Evolutionary conservation across 2,113 vertebrate genomes (phyloP).

Genomic region (Leptocoma aspasia): DNA sequence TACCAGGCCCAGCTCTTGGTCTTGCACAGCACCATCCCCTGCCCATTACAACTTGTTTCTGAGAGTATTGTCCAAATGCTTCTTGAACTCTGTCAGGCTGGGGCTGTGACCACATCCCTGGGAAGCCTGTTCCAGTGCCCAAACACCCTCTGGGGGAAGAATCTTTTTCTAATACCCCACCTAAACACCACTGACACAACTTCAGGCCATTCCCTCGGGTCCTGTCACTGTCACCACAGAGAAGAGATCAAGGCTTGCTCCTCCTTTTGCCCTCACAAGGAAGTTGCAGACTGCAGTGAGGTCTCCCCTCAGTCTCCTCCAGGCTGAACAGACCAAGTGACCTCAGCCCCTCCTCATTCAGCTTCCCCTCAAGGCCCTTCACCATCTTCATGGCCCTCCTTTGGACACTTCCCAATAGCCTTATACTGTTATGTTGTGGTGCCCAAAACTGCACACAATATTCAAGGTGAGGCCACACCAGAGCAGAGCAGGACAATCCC

Average conservation of each 20-base stretch:
- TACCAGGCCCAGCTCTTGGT: not conserved
- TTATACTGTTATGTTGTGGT: no score
- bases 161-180: not conserved
- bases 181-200: accelerated
- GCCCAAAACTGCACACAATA: not conserved
- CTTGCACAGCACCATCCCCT: not conserved
- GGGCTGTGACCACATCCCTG: not conserved
- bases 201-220: accelerated
- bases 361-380: not conserved
- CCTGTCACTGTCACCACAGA: not conserved
- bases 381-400: not conserved
- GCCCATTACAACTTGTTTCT: not conserved
- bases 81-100: not conserved
- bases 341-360: accelerated
- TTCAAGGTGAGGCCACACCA: not conserved
- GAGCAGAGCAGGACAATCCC: not conserved
- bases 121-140: not conserved
- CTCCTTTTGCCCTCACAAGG: not conserved
- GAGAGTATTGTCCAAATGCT: accelerated
- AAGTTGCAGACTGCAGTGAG: not conserved
- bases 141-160: not conserved
- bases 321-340: not conserved
- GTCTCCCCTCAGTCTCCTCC: not conserved
- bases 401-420: not conserved
- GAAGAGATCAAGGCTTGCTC: not conserved